Base-by-base conservation (phyloP, 2,113 vertebrate species). In the Poicephalus meyeri region DNA sequence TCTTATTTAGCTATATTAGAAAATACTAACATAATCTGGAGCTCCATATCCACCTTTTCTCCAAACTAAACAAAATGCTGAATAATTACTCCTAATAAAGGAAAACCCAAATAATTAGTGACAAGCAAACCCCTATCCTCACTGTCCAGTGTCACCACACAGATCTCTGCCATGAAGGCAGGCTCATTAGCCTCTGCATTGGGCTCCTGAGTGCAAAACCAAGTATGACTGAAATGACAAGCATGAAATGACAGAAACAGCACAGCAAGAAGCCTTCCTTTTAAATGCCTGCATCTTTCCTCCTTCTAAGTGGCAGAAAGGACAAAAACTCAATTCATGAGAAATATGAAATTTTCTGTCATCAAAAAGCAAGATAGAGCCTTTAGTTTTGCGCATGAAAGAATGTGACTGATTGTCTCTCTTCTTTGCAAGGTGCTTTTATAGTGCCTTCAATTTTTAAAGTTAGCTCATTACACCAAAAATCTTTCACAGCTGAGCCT, bases 171-270 rank as follows among this genome's bases (percentile, higher is more conserved):
- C 18, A 8, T 3, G 18, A 35, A 66, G 44, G 56, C 56, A 58
- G 28, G 50, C 14, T 4, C 1, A 0, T 28, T 13, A 69, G 28
- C 31, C 39, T 33, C 56, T 41, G 3, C 2, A 0, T 10, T 20
- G 58, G 23, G 10, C 42, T 72, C 65, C 39, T 56, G 60, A 9
- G 8, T 47, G n/a, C 41, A 72, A 37, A 77, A 33, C 4, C 37
- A 63, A 53, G 25, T 3, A 19, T 4, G 31, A 21, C n/a, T 25
- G 53, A 73, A 60, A 39, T 58, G 7, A 24, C 2, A 42, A 52
- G 21, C 25, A 10, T 11, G 13, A 82, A 60, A 47, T 3, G 5
- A 25, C 68, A 83, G 20, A 7, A 49, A 29, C 16, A 69, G 26
- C 10, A 33, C 6, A 44, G 55, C 12, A 42, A 81, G 42, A 50